Conservation (phyloP, 2,797 vertebrate species). For the Peromyscus melanophrys region DNA sequence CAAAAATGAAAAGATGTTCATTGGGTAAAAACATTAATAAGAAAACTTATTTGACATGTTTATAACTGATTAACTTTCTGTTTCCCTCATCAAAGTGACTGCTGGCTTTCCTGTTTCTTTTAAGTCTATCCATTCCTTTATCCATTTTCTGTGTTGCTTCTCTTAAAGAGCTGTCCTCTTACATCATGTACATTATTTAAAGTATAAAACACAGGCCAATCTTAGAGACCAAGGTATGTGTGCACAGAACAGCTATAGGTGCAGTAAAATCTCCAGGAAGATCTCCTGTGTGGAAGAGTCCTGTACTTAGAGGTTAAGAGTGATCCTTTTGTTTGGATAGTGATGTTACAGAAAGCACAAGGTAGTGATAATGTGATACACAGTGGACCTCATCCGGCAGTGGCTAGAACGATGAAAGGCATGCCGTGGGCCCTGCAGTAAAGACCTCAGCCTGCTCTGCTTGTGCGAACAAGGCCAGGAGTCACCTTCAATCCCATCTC, state of each 20-base stretch:
- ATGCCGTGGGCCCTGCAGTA: background rate
- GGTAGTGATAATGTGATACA: background rate
- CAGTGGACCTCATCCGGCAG: background rate
- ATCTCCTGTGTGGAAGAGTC: conserved; percentile 26
- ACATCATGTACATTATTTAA: conserved; percentile 4
- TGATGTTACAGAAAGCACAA: conserved; percentile 22
- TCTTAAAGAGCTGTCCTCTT: conserved; percentile 34
- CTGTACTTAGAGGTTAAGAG: conserved; percentile 47
- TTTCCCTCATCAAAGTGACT: conserved; percentile 38
- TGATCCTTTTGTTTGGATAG: conserved; percentile 32
- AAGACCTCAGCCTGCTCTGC: background rate
- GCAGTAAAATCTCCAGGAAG: conserved; percentile 12
- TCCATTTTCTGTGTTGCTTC: background rate
- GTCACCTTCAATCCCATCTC: background rate
- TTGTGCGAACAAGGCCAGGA: background rate
- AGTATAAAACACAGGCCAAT: conserved; percentile 13
- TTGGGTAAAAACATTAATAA: conserved; percentile 53
- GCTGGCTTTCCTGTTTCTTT: conserved; percentile 40
- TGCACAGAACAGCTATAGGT: background rate
- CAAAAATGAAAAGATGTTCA: conserved; percentile 17
- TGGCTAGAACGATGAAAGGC: background rate
- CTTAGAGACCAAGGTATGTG: background rate
- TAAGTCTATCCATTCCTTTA: conserved; percentile 11
- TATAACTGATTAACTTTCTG: conserved; percentile 3
- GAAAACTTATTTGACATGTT: conserved; percentile 33